Base-by-base conservation (phyloP, 2,888 invertebrate genomes). In the Phalangium opilio region DNA sequence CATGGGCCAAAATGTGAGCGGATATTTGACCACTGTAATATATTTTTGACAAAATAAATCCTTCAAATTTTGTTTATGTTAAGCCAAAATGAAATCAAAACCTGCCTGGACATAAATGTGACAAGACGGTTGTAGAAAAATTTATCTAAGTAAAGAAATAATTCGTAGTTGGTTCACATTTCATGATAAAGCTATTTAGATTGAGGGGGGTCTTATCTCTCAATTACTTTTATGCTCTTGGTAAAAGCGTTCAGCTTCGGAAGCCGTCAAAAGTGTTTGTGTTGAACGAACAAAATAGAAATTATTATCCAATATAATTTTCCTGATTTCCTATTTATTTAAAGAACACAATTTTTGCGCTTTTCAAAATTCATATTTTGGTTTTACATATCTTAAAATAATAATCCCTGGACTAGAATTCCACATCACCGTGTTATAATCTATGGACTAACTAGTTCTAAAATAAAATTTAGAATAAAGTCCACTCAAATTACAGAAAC, bases 91-190 rank as follows among this genome's bases (percentile, higher is more conserved):
- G 14, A 7, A 36, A 7, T 36, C 17, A 36, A 7, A 40, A 51
- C 54, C 59, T 67, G 81, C 82, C 82, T 83, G 49, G 74, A 72
- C 82, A 87, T 86, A 61, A 84, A 85, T 8, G 81, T 81, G 17
- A 80, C 71, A 7, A 89, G 68, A 42, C 87, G 74, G 59, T 83
- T 79, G 61, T 76, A 87, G 66, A 87, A 89, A 66, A 87, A 87
- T 64, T 81, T 83, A 8, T 73, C 72, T 58, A 49, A 51, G 46
- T 21, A 32, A 46, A 18, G 32, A 41, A 45, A n/a, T 34, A 43
- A 43, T 49, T 14, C 15, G 44, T 40, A 21, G 34, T 15, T 39
- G 17, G 18, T 18, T 33, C 14, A 20, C 40, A 15, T 14, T n/a
- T n/a, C 21, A 36, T 27, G n/a, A n/a, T n/a, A n/a, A n/a, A n/a